phyloP scores from a whole-genome alignment of 2,113 vertebrate genomes.

The Podocnemis expansa region DNA sequence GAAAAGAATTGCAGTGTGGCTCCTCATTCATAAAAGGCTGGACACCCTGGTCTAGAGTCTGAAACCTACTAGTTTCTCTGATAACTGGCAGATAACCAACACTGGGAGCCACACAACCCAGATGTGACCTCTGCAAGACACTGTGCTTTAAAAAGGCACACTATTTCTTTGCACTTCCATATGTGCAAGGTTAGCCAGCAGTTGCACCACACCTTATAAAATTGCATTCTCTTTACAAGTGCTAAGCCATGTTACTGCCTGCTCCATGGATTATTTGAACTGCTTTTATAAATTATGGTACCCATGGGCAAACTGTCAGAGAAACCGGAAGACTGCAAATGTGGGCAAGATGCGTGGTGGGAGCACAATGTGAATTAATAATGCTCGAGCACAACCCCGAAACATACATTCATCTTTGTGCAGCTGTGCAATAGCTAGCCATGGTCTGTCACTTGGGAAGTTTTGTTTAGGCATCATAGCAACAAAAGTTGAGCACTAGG shows the following conservation, averaged over 20 bases:
- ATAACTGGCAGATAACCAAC: not conserved
- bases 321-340: not conserved
- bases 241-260: not conserved
- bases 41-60: not conserved
- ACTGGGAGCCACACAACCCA: not conserved
- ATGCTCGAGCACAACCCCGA: not conserved
- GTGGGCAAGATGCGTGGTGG: too few species aligned
- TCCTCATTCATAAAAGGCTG: too few species aligned
- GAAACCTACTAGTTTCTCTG: not conserved
- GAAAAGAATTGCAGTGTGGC: too few species aligned
- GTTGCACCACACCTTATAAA: not conserved
- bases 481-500: not conserved
- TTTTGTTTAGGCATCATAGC: not conserved
- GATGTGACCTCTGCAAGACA: not conserved
- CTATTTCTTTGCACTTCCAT: not conserved
- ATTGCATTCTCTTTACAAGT: not conserved
- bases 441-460: not conserved
- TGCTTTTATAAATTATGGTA: not conserved
- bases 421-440: accelerated
- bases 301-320: not conserved
- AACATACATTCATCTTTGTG: not conserved
- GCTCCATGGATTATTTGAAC: not conserved
- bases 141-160: not conserved
- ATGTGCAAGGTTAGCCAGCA: not conserved
- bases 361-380: not conserved